phyloP scores from a whole-genome alignment of 92 coral and sea anemone species.

The Actinostola sp. region DNA sequence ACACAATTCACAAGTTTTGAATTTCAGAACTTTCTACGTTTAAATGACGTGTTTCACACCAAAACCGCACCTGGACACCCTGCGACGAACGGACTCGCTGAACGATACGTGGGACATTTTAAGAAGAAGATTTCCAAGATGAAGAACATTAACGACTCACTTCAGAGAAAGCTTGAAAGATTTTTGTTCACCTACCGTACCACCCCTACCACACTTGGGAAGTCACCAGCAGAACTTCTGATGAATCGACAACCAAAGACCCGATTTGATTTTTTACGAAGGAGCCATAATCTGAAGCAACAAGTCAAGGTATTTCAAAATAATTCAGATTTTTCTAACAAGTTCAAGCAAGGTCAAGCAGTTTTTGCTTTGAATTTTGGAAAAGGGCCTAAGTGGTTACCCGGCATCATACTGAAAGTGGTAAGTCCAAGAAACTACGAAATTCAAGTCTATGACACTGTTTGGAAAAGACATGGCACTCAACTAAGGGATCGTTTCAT shows the following conservation, averaged over 20 bases:
- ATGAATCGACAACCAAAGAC: conserved; percentile 53
- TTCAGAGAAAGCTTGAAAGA: conserved; percentile 28
- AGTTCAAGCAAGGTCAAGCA: too few species aligned
- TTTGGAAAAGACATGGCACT: conserved; percentile 44
- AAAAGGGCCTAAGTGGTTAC: conserved; percentile 44
- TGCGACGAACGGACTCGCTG: conserved; percentile 46
- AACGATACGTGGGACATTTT: conserved; percentile 37
- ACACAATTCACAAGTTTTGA: conserved; percentile 41
- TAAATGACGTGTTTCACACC: conserved; percentile 25
- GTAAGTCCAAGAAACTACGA: conserved; percentile 38
- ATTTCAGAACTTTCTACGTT: conserved; percentile 32
- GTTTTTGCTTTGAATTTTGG: conserved; percentile 39
- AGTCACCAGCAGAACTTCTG: conserved; percentile 36
- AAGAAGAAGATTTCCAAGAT: conserved; percentile 31
- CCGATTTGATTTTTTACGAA: conserved; percentile 32
- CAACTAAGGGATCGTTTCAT: conserved; percentile 1
- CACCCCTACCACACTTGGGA: conserved; percentile 35
- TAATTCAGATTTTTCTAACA: too few species aligned
- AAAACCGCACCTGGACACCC: conserved; percentile 48
- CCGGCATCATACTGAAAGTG: conserved; percentile 35
- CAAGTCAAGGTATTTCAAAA: conserved; percentile 32
- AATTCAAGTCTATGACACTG: conserved; percentile 34
- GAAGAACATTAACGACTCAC: conserved; percentile 13
- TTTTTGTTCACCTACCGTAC: conserved; percentile 19
- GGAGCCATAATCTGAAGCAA: conserved; percentile 17